Percentiles rank a stretch among this genome's conserved stretches.
These are phyloP conservation scores for Mechanitis messenoides DNA, from an alignment of 2,888 invertebrate genomes.

Conservation along the genomic window DNA sequence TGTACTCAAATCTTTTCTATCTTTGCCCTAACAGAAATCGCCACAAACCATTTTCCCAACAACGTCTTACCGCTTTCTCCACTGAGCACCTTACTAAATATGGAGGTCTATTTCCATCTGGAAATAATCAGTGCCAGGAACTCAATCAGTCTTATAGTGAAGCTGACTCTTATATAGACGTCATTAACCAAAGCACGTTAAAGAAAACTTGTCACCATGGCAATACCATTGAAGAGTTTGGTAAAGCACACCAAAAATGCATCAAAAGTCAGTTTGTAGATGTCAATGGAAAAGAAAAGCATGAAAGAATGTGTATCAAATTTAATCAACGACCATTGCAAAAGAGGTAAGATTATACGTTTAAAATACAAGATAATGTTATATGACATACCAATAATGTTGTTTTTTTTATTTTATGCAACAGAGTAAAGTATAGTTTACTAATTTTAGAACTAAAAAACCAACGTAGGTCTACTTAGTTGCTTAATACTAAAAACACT, in stretches of 20 bases:
- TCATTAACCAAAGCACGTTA: conserved; percentile 54
- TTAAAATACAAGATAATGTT: background rate
- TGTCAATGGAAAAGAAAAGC: conserved; percentile 50
- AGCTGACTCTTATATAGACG: conserved; percentile 68
- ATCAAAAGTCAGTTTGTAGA: conserved; percentile 61
- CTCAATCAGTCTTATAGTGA: conserved; percentile 70
- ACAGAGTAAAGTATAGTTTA: no score
- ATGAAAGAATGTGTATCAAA: conserved; percentile 71
- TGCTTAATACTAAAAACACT: conserved; percentile 19
- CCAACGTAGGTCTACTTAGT: no score
- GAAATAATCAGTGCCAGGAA: conserved; percentile 69
- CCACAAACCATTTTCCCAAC: conserved; percentile 74
- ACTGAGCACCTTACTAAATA: conserved; percentile 72
- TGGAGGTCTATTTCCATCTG: conserved; percentile 70
- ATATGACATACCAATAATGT: no score
- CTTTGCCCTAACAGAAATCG: conserved; percentile 71
- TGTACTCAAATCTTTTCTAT: conserved; percentile 52
- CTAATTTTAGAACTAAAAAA: no score
- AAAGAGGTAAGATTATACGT: conserved; percentile 52
- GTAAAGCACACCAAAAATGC: conserved; percentile 72
- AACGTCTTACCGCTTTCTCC: conserved; percentile 73
- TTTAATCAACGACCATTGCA: conserved; percentile 70
- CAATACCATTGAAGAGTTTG: conserved; percentile 69
- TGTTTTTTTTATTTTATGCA: no score
- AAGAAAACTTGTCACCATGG: conserved; percentile 69